Conservation (phyloP, 2,797 vertebrate genomes). For the Chloroceryle amazona region DNA sequence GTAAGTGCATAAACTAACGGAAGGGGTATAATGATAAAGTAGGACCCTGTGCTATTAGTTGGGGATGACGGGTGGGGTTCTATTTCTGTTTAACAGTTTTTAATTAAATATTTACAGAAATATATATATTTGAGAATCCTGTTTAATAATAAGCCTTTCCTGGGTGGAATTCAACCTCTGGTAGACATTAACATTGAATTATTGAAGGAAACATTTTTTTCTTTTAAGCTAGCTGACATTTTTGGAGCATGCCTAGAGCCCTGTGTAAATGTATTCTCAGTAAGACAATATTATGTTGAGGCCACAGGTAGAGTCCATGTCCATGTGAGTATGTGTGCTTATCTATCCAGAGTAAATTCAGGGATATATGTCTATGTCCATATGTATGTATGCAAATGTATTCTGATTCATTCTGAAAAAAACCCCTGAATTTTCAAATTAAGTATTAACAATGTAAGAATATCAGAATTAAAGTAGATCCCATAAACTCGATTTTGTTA, state of each 20-base stretch:
- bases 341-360: neutral
- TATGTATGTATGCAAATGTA: neutral
- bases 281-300: neutral
- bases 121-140: neutral
- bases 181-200: neutral
- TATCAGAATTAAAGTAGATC: neutral
- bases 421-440: neutral
- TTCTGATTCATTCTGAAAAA: neutral
- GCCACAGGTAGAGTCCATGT: neutral
- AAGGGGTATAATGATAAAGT: neutral
- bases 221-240: neutral
- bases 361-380: neutral
- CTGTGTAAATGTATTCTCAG: neutral
- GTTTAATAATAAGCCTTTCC: neutral
- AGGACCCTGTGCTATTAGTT: neutral
- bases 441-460: neutral
- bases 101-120: neutral
- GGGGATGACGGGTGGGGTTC: neutral
- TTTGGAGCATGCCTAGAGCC: neutral
- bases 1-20: neutral
- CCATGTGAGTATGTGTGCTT: neutral
- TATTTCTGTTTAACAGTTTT: neutral
- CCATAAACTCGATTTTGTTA: neutral
- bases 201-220: neutral
- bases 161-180: neutral